Conservation (phyloP, 2,797 vertebrate genomes). For the Astyanax mexicanus region DNA sequence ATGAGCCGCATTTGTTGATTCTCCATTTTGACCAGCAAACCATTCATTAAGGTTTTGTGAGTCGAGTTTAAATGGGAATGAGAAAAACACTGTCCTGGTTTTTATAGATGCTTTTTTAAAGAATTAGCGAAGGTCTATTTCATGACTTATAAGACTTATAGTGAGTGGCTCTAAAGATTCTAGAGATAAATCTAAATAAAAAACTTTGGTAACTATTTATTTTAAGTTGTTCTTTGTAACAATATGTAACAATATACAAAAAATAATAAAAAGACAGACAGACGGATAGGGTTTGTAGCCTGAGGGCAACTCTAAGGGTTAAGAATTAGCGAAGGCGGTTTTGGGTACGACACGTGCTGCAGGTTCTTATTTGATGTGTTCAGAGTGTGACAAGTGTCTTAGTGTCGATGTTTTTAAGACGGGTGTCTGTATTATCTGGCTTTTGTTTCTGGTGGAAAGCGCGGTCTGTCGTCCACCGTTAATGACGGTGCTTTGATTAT, state of each 20-base stretch:
- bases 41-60: slow-evolving; percentile 27
- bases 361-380: not conserved
- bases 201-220: too few species aligned
- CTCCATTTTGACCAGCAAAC: slow-evolving; percentile 37
- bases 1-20: slow-evolving; percentile 26
- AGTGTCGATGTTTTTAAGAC: not conserved
- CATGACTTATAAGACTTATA: too few species aligned
- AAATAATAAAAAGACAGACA: too few species aligned
- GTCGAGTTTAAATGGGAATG: slow-evolving; percentile 30
- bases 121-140: slow-evolving; percentile 7
- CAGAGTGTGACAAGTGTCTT: too few species aligned
- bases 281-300: too few species aligned
- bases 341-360: not conserved
- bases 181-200: too few species aligned
- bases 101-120: not conserved
- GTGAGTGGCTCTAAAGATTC: too few species aligned
- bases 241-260: too few species aligned
- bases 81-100: slow-evolving; percentile 3
- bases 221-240: too few species aligned
- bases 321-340: slow-evolving; percentile 1
- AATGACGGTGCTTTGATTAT: slow-evolving; percentile 19
- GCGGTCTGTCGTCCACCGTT: not conserved
- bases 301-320: too few species aligned
- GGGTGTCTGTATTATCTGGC: not conserved
- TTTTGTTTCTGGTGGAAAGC: not conserved